A percentile compares a stretch with the other conserved stretches of the same genome.
Conservation (phyloP, 2,113 vertebrate genomes). For the Neomonachus schauinslandi region DNA sequence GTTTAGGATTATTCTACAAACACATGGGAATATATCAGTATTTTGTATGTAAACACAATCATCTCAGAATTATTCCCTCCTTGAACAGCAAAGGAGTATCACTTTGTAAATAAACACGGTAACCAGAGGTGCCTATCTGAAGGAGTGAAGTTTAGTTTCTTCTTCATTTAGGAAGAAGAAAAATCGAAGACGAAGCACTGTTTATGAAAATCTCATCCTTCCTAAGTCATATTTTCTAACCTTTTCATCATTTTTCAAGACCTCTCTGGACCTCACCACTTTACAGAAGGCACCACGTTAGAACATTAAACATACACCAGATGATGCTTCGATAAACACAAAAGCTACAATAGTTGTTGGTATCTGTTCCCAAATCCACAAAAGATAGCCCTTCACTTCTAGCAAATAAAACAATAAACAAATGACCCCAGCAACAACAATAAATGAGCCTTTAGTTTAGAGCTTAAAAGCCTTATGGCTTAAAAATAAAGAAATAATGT, state of each 20-base stretch:
- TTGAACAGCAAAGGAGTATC: not conserved
- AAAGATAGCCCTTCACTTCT: not conserved
- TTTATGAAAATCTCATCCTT: not conserved
- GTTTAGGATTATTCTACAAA: not conserved
- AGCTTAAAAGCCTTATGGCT: not conserved
- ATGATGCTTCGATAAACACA: not conserved
- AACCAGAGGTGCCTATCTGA: not conserved
- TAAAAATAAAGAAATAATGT: not conserved
- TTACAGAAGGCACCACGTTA: not conserved
- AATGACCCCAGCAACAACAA: not conserved
- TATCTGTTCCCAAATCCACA: not conserved
- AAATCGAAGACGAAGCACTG: not conserved
- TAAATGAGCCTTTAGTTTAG: slow-evolving; percentile 15
- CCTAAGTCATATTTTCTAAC: not conserved
- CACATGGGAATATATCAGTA: not conserved
- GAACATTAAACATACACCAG: not conserved
- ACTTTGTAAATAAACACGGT: not conserved
- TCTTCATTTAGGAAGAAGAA: not conserved
- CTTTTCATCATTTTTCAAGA: slow-evolving; percentile 10
- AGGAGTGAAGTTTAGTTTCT: not conserved
- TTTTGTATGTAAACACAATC: not conserved
- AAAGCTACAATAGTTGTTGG: not conserved
- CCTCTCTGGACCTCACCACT: not conserved
- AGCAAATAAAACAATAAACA: not conserved
- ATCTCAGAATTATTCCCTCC: not conserved